Base-by-base conservation (phyloP, 2,888 invertebrate genomes). In the Drosophila borborema region DNA sequence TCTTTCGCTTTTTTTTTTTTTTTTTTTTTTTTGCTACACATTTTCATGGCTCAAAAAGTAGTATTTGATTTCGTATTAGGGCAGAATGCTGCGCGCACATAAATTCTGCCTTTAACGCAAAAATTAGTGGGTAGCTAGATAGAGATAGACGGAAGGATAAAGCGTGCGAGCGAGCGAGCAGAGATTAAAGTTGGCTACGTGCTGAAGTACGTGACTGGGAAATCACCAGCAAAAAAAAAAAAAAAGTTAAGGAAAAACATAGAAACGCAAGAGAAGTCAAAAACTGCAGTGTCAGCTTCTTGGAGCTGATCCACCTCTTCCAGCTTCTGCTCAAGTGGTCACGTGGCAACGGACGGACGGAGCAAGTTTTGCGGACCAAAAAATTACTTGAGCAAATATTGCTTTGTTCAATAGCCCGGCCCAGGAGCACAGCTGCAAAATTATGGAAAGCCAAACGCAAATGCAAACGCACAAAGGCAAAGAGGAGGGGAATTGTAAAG, bases 121-220 rank as follows among this genome's bases (percentile, higher is more conserved):
- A 86, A 86, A 88, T 86, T 84, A 86, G 84, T 86, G 79, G 53
- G 59, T 56, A 53, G 64, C 46, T 48, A 59, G 64, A 56, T 59
- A 51, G 31, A 48, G 55, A 40, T 4, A 49, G 58, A 12, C 18
- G 5, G 34, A 23, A 45, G 3, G 49, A 54, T 43, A 10, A n/a
- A 8, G 45, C 23, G 59, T 63, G 49, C 53, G n/a, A 10, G 45
- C 23, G 59, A 65, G 49, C 53, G 64, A 54, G 54, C 73, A 74
- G 80, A 88, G 88, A 88, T 84, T 84, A 83, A 88, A 88, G 88
- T 77, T 85, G 74, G 64, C 85, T 87, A 87, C 87, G 87, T 83
- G 85, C 83, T 73, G 48, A 62, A 82, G 88, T 81, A 88, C 88
- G 78, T 86, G 88, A 78, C 76, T 80, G 74, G 77, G 79, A 88